Evolutionary conservation across 2,888 invertebrate genomes (phyloP), one percentile per base, ranked within the genome.

Genomic region (Campopleginae sp.): DNA sequence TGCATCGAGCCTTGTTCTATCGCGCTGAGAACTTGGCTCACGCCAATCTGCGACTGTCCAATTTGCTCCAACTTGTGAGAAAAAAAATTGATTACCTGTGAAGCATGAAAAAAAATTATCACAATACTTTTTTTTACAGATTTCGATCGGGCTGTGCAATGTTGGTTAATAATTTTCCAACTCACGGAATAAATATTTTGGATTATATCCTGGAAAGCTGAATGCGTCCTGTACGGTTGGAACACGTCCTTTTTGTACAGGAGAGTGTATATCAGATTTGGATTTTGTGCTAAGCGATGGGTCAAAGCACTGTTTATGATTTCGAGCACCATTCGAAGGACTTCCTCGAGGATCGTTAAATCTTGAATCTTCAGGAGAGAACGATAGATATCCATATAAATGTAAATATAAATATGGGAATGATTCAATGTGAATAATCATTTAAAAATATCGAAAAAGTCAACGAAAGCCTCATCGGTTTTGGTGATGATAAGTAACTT

Each of bases 271-370:
- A 99, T 97, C 87, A 99, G 95, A 94, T 99, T 97, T 7, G 98
- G 95, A 95, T 98, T 97, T 94, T 98, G 96, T 88, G 96, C 94
- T 87, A 99, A 95, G 91, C 98, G 98, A 92, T 97, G 96, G 0
- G 97, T 96, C 75, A 99, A 95, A 92, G 98, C 98, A 44, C 99
- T 99, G 95, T 99, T 99, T 87, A 99, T 95, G 84, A 99, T 99
- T 95, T 99, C 99, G 86, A 99, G 94, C 19, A 99, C 96, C 98
- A 99, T 99, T 44, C 99, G 95, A 44, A 99, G 95, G 0, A 99
- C 99, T 94, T 99, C 99, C 94, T 99, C 99, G 44, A 99, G 94
- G 0, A 99, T 98, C 61, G 96, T 96, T 88, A 99, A 95, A 94
- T 99, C 98, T 91, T 98, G 98, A 93, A 98, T 96, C 96, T 97